Evolutionary conservation across 1,140 invertebrate genomes (phyloP), one percentile per base, ranked within the genome.

Genomic region (Neodiprion lecontei): DNA sequence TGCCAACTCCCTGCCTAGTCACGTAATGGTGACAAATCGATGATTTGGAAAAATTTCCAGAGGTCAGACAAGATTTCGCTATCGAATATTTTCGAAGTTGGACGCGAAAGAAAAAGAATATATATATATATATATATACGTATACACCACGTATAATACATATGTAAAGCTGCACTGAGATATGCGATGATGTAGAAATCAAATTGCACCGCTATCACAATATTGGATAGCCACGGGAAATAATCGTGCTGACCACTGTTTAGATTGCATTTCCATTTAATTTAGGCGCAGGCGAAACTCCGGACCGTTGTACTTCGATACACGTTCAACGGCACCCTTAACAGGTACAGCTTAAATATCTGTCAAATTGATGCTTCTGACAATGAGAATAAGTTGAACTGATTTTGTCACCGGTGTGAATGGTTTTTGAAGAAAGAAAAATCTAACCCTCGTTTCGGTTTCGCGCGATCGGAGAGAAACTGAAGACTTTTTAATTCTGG

Each of bases 181-280:
- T 40, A 40, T 40, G 28, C 53, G 53, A 61, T 14, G 5, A 12
- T 61, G 75, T 69, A 76, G 74, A 77, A 74, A 76, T 80, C 73
- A 81, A 83, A 84, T 82, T 82, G 79, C 77, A 83, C 79, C 79
- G 82, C 84, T 83, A 85, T 84, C 83, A 83, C 78, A 79, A 81
- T 77, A 78, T 80, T 78, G 76, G 75, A 74, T 65, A 75, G 76
- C 79, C 79, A 75, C 81, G 81, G 80, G 79, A 40, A 83, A 84
- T 83, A 84, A 84, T 85, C 74, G 72, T 69, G 73, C 75, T 66
- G 75, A 79, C 77, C 80, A 69, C 77, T 17, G 78, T 77, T 74
- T 79, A 76, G 79, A 82, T 83, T 82, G 82, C 84, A 83, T 84
- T 82, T 84, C 82, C 80, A 84, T 85, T 81, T 78, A 79, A 81